Conservation (phyloP, 2,797 vertebrate genomes). For the Petrocephalus sullivani region DNA sequence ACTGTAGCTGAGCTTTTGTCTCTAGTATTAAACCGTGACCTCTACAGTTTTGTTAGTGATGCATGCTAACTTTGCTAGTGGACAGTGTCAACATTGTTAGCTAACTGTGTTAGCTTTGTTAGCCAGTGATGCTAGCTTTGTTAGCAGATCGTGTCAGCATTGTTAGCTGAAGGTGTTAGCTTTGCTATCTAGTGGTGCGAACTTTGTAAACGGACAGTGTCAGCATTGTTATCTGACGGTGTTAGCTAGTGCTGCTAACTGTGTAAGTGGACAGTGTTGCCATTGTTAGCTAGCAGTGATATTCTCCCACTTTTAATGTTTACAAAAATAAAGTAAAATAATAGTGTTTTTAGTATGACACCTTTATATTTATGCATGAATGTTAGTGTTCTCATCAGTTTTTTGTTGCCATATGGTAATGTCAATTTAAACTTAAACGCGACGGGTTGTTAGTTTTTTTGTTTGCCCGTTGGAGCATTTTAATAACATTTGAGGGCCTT, state of each 20-base stretch:
- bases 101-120: neutral
- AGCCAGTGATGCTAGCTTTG: neutral
- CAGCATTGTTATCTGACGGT: too few relatives aligned
- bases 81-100: neutral
- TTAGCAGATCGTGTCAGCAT: neutral
- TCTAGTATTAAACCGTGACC: neutral
- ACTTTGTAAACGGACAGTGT: too few relatives aligned
- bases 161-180: neutral
- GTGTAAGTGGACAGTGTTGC: too few relatives aligned
- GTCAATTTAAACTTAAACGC: too few relatives aligned
- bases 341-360: neutral
- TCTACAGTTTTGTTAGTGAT: neutral
- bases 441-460: neutral
- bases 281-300: neutral
- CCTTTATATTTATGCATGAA: neutral
- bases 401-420: too few relatives aligned
- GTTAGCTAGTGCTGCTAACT: neutral
- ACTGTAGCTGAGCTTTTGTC: neutral
- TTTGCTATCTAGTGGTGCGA: too few relatives aligned
- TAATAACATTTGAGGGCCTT: neutral
- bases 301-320: neutral
- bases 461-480: neutral
- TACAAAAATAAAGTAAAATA: neutral
- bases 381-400: neutral
- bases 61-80: too few relatives aligned